A percentile compares a stretch with the other conserved stretches of the same genome.
phyloP scores from a whole-genome alignment of 2,113 vertebrate species.

The Chinchilla lanigera region DNA sequence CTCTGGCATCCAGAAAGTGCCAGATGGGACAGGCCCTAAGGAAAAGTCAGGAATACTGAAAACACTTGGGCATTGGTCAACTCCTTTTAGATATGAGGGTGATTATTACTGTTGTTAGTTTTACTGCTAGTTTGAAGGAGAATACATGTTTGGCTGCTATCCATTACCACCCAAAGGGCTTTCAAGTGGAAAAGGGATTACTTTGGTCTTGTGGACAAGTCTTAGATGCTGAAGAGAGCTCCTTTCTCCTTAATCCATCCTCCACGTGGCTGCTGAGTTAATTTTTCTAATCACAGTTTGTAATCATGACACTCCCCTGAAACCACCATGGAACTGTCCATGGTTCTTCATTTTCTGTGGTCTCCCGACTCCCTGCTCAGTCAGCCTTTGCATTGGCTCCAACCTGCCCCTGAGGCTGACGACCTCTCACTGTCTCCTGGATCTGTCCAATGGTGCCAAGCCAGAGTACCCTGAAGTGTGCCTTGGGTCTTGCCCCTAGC shows the following conservation, averaged over 20 bases:
- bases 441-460: accelerated
- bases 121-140: background rate
- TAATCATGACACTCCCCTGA: background rate
- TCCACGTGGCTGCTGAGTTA: background rate
- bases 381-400: background rate
- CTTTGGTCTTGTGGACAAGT: background rate
- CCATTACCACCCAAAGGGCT: background rate
- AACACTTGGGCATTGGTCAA: background rate
- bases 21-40: background rate
- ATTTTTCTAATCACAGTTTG: background rate
- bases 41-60: background rate
- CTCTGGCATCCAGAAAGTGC: background rate
- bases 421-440: background rate
- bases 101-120: background rate
- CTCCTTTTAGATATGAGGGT: background rate
- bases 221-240: background rate
- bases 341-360: background rate
- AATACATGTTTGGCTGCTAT: background rate
- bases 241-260: background rate
- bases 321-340: background rate
- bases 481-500: background rate
- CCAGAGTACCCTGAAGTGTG: background rate
- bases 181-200: background rate
- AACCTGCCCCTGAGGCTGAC: no score
- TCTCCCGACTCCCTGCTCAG: background rate